These are phyloP conservation scores for Corythornis cristatus DNA, from an alignment of 2,113 vertebrate species.

Conservation along the genomic window DNA sequence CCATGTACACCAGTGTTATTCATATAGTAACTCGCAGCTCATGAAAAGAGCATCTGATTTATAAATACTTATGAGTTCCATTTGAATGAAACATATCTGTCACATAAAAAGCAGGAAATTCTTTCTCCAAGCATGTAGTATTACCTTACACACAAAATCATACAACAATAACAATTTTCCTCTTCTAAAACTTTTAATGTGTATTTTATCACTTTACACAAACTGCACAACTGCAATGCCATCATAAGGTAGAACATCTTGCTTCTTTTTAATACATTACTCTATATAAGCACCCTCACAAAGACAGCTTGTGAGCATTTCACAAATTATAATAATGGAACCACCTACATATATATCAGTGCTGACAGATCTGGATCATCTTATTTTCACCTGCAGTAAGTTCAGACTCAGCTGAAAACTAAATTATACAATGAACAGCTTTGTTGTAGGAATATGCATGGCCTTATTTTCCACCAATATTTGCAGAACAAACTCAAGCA, in stretches of 20 bases:
- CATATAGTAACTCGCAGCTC: constrained; percentile 69
- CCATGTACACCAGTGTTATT: constrained; percentile 16
- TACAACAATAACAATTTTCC: background rate
- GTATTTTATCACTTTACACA: constrained; percentile 66
- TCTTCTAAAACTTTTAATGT: constrained; percentile 23
- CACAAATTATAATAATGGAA: constrained; percentile 78
- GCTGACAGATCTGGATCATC: constrained; percentile 75
- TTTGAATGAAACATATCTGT: constrained; percentile 43
- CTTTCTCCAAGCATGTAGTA: constrained; percentile 27
- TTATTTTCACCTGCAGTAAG: constrained; percentile 80
- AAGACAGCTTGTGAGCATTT: constrained; percentile 76
- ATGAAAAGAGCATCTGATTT: constrained; percentile 64
- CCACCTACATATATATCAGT: constrained; percentile 73
- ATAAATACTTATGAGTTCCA: constrained; percentile 64
- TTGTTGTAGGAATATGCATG: constrained; percentile 72
- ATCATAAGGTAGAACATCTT: constrained; percentile 73
- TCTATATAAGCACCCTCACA: constrained; percentile 70
- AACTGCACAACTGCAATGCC: constrained; percentile 67
- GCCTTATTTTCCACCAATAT: constrained; percentile 62
- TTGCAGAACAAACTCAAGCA: constrained; percentile 46
- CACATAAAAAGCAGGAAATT: constrained; percentile 21
- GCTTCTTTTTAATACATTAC: constrained; percentile 73
- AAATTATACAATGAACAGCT: constrained; percentile 77
- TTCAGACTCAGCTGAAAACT: constrained; percentile 76
- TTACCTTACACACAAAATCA: constrained; percentile 16